A percentile compares a stretch with the other conserved stretches of the same genome.
phyloP scores from a whole-genome alignment of 2,888 invertebrate genomes.

The Lepetodrilus schrolli region DNA sequence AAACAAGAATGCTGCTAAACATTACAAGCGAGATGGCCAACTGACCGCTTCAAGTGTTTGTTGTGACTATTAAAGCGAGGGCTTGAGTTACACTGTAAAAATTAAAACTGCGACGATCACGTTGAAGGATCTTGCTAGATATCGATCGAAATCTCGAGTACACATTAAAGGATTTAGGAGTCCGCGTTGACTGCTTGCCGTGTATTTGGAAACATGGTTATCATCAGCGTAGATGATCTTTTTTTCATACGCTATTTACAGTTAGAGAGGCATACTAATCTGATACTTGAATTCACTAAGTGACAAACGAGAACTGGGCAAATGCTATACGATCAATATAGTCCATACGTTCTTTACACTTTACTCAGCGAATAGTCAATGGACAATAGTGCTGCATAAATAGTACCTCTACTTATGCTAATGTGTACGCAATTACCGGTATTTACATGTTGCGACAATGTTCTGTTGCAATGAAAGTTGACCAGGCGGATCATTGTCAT shows the following conservation, averaged over 20 bases:
- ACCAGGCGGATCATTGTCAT: too few relatives aligned
- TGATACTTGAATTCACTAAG: not conserved
- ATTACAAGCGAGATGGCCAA: not conserved
- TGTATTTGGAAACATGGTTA: constrained; percentile 2
- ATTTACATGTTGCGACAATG: too few relatives aligned
- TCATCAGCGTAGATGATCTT: constrained; percentile 22
- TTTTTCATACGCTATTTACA: not conserved
- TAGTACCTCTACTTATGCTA: too few relatives aligned
- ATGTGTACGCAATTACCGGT: too few relatives aligned
- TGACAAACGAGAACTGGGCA: not conserved
- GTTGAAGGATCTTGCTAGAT: constrained; percentile 13
- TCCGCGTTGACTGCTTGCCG: not conserved
- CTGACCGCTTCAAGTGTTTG: constrained; percentile 22
- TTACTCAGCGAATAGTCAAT: not conserved
- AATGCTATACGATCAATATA: not conserved
- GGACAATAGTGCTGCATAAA: too few relatives aligned
- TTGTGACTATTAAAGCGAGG: constrained; percentile 29
- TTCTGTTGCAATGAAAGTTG: too few relatives aligned
- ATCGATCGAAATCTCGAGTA: constrained; percentile 6
- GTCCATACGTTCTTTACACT: not conserved
- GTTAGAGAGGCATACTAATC: constrained; percentile 1
- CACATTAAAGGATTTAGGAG: constrained; percentile 10
- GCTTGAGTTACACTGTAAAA: constrained; percentile 29
- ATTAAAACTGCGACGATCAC: constrained; percentile 17
- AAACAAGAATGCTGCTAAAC: constrained; percentile 27